Evolutionary conservation across 2,888 invertebrate species (phyloP).

Genomic region (Colletes collaris): DNA sequence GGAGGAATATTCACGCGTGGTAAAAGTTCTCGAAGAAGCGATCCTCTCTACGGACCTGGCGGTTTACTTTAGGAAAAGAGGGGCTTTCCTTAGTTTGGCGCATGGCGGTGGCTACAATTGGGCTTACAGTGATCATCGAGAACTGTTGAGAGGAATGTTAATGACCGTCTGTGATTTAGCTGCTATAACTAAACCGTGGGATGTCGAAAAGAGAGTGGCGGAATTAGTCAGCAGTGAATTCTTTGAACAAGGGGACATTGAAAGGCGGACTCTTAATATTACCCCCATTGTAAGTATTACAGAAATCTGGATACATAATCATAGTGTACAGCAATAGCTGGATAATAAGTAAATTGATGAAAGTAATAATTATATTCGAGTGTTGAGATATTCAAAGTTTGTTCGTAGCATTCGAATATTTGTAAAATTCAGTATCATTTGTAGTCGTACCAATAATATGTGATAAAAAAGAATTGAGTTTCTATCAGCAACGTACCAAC

Average conservation of each 20-base stretch:
- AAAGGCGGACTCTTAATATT: constrained; percentile 93
- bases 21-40: constrained; percentile 96
- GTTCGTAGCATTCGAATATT: no score
- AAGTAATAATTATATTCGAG: no score
- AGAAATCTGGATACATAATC: neutral
- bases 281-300: constrained; percentile 92
- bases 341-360: no score
- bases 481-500: no score
- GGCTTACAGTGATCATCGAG: constrained; percentile 90
- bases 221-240: constrained; percentile 96
- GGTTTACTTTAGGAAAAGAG: constrained; percentile 96
- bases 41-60: constrained; percentile 97
- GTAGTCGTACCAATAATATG: neutral
- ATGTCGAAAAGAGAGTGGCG: constrained; percentile 95
- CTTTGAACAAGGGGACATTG: constrained; percentile 96
- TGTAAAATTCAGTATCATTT: no score
- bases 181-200: constrained; percentile 97
- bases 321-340: neutral
- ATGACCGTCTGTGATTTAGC: constrained; percentile 98
- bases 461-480: no score
- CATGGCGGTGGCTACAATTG: constrained; percentile 86
- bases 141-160: constrained; percentile 93
- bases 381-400: no score
- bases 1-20: constrained; percentile 95
- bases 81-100: constrained; percentile 91